A percentile compares a stretch with the other conserved stretches of the same genome.
Evolutionary conservation across 2,113 vertebrate genomes (phyloP).

Genomic region (Chionodraco myersi): DNA sequence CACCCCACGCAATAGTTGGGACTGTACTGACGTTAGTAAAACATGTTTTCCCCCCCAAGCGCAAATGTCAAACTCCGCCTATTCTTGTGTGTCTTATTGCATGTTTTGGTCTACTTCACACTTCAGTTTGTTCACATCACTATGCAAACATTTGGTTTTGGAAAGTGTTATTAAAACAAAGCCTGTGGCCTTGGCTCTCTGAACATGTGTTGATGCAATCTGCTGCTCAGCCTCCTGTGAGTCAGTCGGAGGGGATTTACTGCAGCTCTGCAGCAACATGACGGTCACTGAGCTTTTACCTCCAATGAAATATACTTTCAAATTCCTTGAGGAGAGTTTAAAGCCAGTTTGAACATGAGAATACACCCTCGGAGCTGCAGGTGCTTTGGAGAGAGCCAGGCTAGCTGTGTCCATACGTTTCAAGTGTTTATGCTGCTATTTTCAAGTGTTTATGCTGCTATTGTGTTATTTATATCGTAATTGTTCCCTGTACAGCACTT

Average conservation of each 20-base stretch:
- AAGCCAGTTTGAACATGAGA: not conserved
- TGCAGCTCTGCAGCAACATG: slow-evolving; percentile 17
- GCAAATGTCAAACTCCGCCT: too few relatives aligned
- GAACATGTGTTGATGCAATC: slow-evolving; percentile 38
- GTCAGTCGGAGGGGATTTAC: slow-evolving; percentile 42
- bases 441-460: too few relatives aligned
- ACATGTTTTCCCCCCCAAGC: too few relatives aligned
- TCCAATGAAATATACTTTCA: not conserved
- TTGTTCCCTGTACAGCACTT: too few relatives aligned
- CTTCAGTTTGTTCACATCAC: not conserved
- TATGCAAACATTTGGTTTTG: slow-evolving; percentile 1
- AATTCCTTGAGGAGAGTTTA: not conserved
- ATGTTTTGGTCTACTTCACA: not conserved
- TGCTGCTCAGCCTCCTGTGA: slow-evolving; percentile 28
- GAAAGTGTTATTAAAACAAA: not conserved
- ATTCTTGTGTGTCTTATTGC: too few relatives aligned
- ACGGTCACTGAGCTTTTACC: not conserved
- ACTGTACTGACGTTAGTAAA: too few relatives aligned
- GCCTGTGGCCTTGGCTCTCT: not conserved
- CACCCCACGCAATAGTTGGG: too few relatives aligned
- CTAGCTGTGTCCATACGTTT: not conserved
- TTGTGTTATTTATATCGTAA: too few relatives aligned
- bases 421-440: too few relatives aligned
- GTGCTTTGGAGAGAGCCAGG: not conserved
- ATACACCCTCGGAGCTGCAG: not conserved